These are phyloP conservation scores for Dasyurus viverrinus DNA, from an alignment of 2,113 vertebrate genomes.

Conservation along the genomic window DNA sequence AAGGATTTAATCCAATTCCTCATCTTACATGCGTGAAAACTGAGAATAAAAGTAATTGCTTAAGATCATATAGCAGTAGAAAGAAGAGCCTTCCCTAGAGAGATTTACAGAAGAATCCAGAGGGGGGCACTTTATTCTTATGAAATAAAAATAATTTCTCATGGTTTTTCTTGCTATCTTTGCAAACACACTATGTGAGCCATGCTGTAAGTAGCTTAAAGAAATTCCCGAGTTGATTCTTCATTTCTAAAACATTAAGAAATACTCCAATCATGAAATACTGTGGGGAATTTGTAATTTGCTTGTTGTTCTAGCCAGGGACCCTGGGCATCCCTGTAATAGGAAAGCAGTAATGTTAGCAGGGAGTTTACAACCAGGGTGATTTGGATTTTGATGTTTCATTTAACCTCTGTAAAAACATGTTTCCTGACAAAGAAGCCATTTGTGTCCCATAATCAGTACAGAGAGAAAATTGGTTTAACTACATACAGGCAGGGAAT, in stretches of 20 bases:
- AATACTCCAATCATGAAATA: not conserved
- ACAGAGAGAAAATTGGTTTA: not conserved
- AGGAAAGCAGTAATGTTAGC: not conserved
- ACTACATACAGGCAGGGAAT: accelerated
- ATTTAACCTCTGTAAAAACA: not conserved
- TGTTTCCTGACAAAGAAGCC: not conserved
- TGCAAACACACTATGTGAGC: not conserved
- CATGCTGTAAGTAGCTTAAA: not conserved
- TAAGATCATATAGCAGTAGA: not conserved
- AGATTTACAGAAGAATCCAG: not conserved
- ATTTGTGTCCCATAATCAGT: not conserved
- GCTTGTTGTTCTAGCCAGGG: not conserved
- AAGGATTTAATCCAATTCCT: not conserved
- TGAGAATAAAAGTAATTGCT: not conserved
- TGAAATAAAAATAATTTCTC: not conserved
- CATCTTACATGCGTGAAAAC: not conserved
- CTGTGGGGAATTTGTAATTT: not conserved
- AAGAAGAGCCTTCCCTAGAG: not conserved
- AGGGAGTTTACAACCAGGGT: not conserved
- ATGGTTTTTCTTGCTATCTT: not conserved
- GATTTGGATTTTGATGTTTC: not conserved
- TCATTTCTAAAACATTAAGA: not conserved
- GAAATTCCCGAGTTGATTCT: not conserved
- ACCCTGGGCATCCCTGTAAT: not conserved
- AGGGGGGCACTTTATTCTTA: not conserved